Conservation (phyloP, 2,888 invertebrate genomes). For the Drosophila macrospina region DNA sequence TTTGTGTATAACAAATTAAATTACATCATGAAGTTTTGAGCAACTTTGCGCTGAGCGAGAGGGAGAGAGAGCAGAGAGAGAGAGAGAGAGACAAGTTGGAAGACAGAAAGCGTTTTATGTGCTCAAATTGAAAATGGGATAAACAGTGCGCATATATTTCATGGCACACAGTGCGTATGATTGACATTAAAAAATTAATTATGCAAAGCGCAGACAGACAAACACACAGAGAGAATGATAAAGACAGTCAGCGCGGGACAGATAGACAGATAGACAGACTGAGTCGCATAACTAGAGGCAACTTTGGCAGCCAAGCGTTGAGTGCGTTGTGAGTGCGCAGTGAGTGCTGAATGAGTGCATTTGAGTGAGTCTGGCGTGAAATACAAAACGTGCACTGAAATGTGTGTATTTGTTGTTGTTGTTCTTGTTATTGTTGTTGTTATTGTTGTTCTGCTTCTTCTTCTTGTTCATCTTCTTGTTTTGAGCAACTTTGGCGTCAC, state of each 20-base stretch:
- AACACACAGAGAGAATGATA: conserved; percentile 10
- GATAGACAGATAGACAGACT: conserved; percentile 6
- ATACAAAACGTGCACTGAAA: conserved; percentile 29
- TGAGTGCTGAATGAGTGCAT: conserved; percentile 36
- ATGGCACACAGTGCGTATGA: conserved; percentile 77
- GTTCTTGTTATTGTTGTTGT: too few relatives aligned
- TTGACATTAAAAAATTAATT: conserved; percentile 80
- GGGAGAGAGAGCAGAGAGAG: background rate
- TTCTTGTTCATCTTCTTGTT: background rate
- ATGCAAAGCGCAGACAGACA: conserved; percentile 60
- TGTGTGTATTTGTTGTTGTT: too few relatives aligned
- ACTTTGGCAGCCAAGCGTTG: conserved; percentile 37
- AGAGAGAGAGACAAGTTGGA: conserved; percentile 12
- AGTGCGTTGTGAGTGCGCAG: conserved; percentile 45
- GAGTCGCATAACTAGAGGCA: conserved; percentile 42
- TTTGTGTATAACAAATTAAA: conserved; percentile 61
- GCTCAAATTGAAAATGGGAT: conserved; percentile 58
- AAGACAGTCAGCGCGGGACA: background rate
- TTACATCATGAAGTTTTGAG: conserved; percentile 58
- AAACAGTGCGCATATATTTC: conserved; percentile 71
- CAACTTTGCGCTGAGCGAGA: conserved; percentile 23
- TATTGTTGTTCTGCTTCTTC: too few relatives aligned
- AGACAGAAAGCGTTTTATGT: conserved; percentile 19
- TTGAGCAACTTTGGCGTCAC: conserved; percentile 38
- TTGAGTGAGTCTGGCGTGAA: conserved; percentile 20